Evolutionary conservation across 2,113 vertebrate species (phyloP), one percentile per base, ranked within the genome.

Genomic region (Acinonyx jubatus): DNA sequence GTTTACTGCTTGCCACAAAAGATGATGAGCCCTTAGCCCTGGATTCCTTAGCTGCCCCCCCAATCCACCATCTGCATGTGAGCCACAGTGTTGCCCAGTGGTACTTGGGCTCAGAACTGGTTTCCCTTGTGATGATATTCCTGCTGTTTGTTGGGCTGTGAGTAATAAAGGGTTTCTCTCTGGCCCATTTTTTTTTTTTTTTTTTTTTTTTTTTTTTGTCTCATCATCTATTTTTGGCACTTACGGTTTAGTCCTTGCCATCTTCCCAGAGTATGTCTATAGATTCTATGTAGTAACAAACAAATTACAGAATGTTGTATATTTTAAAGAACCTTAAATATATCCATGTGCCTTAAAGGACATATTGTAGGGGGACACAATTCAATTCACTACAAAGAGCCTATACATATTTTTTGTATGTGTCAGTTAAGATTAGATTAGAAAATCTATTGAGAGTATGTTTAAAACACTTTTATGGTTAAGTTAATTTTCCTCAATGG

Each of bases 321-420:
- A n/a, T 33, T 79, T 79, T 86, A 95, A 93, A 96, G 61, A 78
- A 19, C 38, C 41, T 87, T 87, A 68, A 95, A 41, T 79, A 82
- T 83, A 73, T 55, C 78, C 8, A 66, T 36, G 50, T 89, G 12
- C 4, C 48, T 96, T n/a, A n/a, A n/a, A n/a, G 10, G 23, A 82
- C n/a, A 69, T 89, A 55, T 38, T 89, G 81, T 82, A 16, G 7
- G 65, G 79, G 38, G 27, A 68, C 29, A 79, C 36, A 79, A 55
- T 79, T 73, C 61, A 84, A 80, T 2, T 33, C 16, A 84, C 41
- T 68, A 11, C 11, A 87, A 73, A 25, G 41, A 25, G 0, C 0
- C 2, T 61, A 23, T 27, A 52, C 15, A 45, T 96, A 25, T 81
- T 55, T 45, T 65, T 89, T 15, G 25, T 50, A 78, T 84, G 83